phyloP scores from a whole-genome alignment of 2,797 vertebrate genomes.

The Taenioides sp. region DNA sequence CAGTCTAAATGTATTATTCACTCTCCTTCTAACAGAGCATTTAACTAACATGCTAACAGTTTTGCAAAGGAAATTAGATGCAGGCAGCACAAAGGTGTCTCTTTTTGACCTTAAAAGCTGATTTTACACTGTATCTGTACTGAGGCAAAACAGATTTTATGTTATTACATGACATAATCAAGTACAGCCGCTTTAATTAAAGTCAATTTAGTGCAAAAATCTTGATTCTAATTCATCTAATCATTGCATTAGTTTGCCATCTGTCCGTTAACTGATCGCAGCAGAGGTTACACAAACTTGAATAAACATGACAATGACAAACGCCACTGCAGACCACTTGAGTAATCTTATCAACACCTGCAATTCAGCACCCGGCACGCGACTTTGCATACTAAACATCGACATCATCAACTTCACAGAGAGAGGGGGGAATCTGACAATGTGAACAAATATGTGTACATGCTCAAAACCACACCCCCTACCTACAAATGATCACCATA shows the following conservation, averaged over 20 bases:
- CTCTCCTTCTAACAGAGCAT: too few species aligned
- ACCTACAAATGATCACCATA: slow-evolving; percentile 70
- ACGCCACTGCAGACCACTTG: slow-evolving; percentile 43
- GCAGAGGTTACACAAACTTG: slow-evolving; percentile 31
- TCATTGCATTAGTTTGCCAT: not conserved
- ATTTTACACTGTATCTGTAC: too few species aligned
- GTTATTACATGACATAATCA: too few species aligned
- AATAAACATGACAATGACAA: slow-evolving; percentile 52
- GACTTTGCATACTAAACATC: slow-evolving; percentile 51
- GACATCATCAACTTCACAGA: slow-evolving; percentile 51
- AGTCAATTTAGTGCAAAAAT: not conserved
- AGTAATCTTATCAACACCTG: slow-evolving; percentile 68
- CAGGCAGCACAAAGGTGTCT: too few species aligned
- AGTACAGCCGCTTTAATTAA: too few species aligned
- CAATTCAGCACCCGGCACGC: slow-evolving; percentile 61
- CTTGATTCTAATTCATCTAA: not conserved
- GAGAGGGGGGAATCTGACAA: slow-evolving; percentile 48
- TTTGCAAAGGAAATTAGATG: too few species aligned
- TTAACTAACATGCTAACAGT: too few species aligned
- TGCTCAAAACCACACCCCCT: slow-evolving; percentile 33
- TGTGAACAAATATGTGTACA: slow-evolving; percentile 22
- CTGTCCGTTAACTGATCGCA: slow-evolving; percentile 16
- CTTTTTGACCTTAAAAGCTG: too few species aligned
- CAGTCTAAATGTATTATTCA: too few species aligned
- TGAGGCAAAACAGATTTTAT: too few species aligned